Percentiles rank a stretch among this genome's conserved stretches.
Evolutionary conservation across 2,113 vertebrate genomes (phyloP).

Genomic region (Marcusenius ussheri): DNA sequence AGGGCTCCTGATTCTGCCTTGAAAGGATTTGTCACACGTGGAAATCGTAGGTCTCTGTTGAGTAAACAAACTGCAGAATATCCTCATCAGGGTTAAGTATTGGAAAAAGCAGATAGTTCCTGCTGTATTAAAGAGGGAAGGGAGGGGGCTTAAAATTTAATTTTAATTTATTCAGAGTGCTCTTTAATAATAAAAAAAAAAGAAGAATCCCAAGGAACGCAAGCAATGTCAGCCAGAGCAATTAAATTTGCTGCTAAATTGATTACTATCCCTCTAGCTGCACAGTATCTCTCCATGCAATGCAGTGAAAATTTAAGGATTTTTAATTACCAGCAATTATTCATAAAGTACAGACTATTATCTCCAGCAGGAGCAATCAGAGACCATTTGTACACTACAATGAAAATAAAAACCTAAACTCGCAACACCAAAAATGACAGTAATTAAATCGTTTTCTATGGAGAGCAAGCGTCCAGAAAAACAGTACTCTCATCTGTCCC

Average conservation of each 20-base stretch:
- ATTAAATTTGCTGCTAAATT: slow-evolving; percentile 24
- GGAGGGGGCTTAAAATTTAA: not conserved
- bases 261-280: slow-evolving; percentile 55
- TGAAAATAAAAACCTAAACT: slow-evolving; percentile 29
- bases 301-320: slow-evolving; percentile 45
- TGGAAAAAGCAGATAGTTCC: no score
- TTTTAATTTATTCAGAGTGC: not conserved
- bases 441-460: slow-evolving; percentile 61
- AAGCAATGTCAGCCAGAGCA: slow-evolving; percentile 12
- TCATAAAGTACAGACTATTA: slow-evolving; percentile 60
- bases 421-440: slow-evolving; percentile 47
- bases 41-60: not conserved
- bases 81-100: not conserved
- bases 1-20: not conserved
- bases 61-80: not conserved
- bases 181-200: slow-evolving; percentile 15
- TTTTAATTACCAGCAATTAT: slow-evolving; percentile 66
- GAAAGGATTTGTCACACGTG: not conserved
- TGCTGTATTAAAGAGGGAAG: not conserved
- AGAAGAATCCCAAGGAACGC: not conserved
- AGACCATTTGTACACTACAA: slow-evolving; percentile 53
- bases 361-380: slow-evolving; percentile 59
- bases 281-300: slow-evolving; percentile 40
- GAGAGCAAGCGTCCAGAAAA: slow-evolving; percentile 15
- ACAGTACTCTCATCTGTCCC: not conserved